Evolutionary conservation across 2,888 invertebrate species (phyloP), one percentile per base, ranked within the genome.

Genomic region (Archaeoteleia sp.): DNA sequence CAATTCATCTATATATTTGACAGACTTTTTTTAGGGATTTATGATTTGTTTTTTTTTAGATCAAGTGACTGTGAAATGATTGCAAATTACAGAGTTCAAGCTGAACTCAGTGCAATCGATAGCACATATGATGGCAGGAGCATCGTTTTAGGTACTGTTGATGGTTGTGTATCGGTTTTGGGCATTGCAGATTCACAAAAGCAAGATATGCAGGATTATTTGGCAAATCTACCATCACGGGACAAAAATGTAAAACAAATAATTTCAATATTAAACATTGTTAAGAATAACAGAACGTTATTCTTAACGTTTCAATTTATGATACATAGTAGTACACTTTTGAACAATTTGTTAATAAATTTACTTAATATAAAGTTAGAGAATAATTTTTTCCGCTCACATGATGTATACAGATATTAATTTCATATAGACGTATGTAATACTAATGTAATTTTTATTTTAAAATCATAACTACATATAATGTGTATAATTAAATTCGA

Each of bases 131-230:
- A 94, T 71, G 96, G 96, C 0, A 91, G 89, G 71, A 92, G 93
- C 12, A 88, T 96, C 25, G 94, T 96, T 0, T 87, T 97, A 45
- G 96, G 96, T 0, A 96, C 96, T 0, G 93, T 96, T 0, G 97
- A 98, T 80, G 97, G 97, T 2, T 96, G 96, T 81, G 90, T 97
- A 53, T 95, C 96, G 0, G 93, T 96, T n/a, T 87, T 97, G 55
- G 93, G 95, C 9, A 90, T 93, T 67, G 91, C 90, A 0, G 95
- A 95, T 86, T 89, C 91, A 0, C 86, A 87, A 6, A 92, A 92
- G 75, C 86, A 88, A 14, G 90, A 90, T 76, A 90, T 91, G 87
- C 86, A 87, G 67, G 88, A 90, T 32, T 92, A 90, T 81, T 84
- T 93, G 13, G 87, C 87, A 42, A 87, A 87, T 58, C 87, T 93